Evolutionary conservation across 53 echinoderm and acorn worm species (phyloP), one percentile per base, ranked within the genome.

Genomic region (Pentamera pediparva): DNA sequence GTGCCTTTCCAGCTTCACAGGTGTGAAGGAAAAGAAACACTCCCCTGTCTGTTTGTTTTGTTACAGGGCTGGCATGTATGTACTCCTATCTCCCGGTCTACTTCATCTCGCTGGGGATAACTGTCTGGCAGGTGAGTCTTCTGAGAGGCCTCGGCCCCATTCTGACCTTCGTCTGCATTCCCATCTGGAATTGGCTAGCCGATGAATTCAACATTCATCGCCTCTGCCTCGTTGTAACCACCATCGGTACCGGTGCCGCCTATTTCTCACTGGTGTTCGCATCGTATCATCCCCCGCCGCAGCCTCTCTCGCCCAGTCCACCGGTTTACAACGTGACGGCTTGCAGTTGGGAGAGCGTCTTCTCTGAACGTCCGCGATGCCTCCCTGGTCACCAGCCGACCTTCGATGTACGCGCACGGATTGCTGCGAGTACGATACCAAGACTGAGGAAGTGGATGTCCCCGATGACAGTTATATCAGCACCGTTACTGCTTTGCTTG

Each of bases 171-270:
- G 8, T 87, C 28, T 59, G 72, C 65, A 84, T 75, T 50, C 94
- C 94, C 3, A 15, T 89, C 11, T 89, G 89, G 84, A 89, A 89
- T 2, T 40, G 75, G 20, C 32, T 87, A 13, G 84, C 89, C 4
- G 94, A 93, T 73, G 84, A 84, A 32, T 84, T 56, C 87, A 85
- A 87, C 82, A 89, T 82, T 52, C 94, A 93, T 38, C 81, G 85
- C 5, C 33, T 83, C 9, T 75, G 80, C 20, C 65, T 90, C 28
- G 35, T 75, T 8, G 37, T 81, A 4, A 82, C 78, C 35, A 54
- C 88, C 43, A 32, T 49, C 2, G 87, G 84, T 4, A 79, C 84
- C 19, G 65, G 47, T 10, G 32, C 88, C 5, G 65, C 81, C 61
- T 81, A 73, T 58, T 87, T 87, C 61, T 27, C 67, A 27, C 74